These are phyloP conservation scores for Nematolebias whitei DNA, from an alignment of 2,113 vertebrate genomes.

Conservation along the genomic window DNA sequence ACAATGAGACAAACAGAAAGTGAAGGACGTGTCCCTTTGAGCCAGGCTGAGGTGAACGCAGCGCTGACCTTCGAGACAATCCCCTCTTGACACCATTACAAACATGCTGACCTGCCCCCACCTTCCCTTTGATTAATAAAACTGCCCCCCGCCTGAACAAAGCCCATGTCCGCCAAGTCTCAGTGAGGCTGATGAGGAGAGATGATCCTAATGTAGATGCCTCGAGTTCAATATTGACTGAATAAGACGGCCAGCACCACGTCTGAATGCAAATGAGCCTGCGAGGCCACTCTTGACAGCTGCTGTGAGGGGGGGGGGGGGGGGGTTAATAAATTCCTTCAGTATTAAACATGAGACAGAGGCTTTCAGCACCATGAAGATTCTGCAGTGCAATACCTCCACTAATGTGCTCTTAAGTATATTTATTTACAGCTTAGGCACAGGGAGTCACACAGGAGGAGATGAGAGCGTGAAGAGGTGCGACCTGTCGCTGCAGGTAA, in stretches of 20 bases:
- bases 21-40: slow-evolving; percentile 73
- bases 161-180: slow-evolving; percentile 53
- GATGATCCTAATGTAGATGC: slow-evolving; percentile 74
- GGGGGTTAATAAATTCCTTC: slow-evolving; percentile 61
- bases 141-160: slow-evolving; percentile 63
- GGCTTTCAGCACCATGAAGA: slow-evolving; percentile 2
- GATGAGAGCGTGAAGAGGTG: too few species aligned
- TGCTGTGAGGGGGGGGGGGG: slow-evolving; percentile 1
- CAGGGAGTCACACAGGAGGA: not conserved
- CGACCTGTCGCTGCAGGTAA: too few species aligned
- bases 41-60: slow-evolving; percentile 59
- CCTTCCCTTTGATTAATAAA: slow-evolving; percentile 74
- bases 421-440: slow-evolving; percentile 26
- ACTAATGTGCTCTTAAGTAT: slow-evolving; percentile 20
- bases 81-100: slow-evolving; percentile 74
- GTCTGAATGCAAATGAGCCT: slow-evolving; percentile 70
- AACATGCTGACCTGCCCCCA: slow-evolving; percentile 66
- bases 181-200: slow-evolving; percentile 66
- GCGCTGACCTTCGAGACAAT: slow-evolving; percentile 70
- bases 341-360: slow-evolving; percentile 35
- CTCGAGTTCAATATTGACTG: slow-evolving; percentile 59
- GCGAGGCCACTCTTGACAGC: slow-evolving; percentile 47
- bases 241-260: slow-evolving; percentile 68
- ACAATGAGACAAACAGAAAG: slow-evolving; percentile 67
- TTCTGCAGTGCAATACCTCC: not conserved